These are phyloP conservation scores for Lepus europaeus DNA, from an alignment of 2,113 vertebrate genomes.

Conservation along the genomic window DNA sequence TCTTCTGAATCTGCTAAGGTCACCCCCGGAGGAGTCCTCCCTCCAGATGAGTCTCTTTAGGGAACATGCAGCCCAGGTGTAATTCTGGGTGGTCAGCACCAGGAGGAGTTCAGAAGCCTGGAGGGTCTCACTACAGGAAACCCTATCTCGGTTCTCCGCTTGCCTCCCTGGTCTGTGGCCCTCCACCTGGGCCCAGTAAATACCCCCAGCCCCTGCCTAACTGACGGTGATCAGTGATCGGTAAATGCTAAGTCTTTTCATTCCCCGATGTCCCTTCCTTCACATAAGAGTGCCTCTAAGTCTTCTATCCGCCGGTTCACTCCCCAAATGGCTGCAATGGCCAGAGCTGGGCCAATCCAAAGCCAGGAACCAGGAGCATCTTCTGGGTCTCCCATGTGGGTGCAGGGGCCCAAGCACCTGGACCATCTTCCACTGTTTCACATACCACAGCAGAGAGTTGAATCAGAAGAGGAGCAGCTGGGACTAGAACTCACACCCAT, in stretches of 20 bases:
- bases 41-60: not conserved
- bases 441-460: too few species aligned
- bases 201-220: not conserved
- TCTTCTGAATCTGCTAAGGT: constrained; percentile 23
- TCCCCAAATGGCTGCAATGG: too few species aligned
- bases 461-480: too few species aligned
- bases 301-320: too few species aligned
- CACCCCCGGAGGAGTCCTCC: not conserved
- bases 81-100: not conserved
- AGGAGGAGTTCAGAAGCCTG: not conserved
- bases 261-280: constrained; percentile 39
- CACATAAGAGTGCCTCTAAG: not conserved
- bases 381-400: too few species aligned
- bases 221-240: not conserved
- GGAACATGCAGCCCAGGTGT: not conserved
- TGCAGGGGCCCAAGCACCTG: too few species aligned
- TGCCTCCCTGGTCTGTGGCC: not conserved
- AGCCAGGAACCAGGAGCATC: too few species aligned
- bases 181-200: not conserved
- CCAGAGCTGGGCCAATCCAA: too few species aligned
- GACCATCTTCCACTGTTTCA: too few species aligned
- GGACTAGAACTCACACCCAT: too few species aligned
- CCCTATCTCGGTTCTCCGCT: not conserved
- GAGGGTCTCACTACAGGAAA: not conserved
- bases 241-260: constrained; percentile 26